Evolutionary conservation across 1,140 invertebrate species (phyloP), one percentile per base, ranked within the genome.

Genomic region (Panagrolaimus sp.): DNA sequence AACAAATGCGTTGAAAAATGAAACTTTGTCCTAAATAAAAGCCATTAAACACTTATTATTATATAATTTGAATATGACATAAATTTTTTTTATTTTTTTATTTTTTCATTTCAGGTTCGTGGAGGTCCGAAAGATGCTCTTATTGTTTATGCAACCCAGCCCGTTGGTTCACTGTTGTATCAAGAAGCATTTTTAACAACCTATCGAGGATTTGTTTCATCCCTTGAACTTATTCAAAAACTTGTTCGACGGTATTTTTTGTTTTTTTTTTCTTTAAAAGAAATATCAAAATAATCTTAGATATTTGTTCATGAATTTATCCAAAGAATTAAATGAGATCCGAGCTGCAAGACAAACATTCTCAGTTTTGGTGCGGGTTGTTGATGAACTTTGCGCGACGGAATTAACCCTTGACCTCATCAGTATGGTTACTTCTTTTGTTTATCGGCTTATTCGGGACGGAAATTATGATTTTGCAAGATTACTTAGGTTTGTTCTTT

Each of bases 141-240:
- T 9, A 64, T 80, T 8, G 78, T 82, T 17, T 76, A 80, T 69
- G 77, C 74, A 15, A 80, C 79, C 9, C 75, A 80, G 32, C 55
- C 78, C 12, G 65, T 47, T 55, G 65, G 76, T 43, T 80, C 80
- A 43, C 48, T 82, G 24, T 47, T 80, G 17, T 80, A 77, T 68
- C 79, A 80, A 71, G 78, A 80, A 70, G 78, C 78, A 45, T 80
- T 80, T 65, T 67, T 80, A 32, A 68, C 70, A 24, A 82, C 78
- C 17, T 80, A 76, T 64, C 72, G 77, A 24, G 73, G 77, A 24
- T 80, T 80, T 71, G 70, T 80, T 44, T 48, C 76, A 9, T 75
- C 78, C 12, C 32, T 68, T 44, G 79, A 77, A 52, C 67, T 80
- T 43, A 78, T 80, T 8, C 69, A 79, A 32, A 81, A 82, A 63